These are phyloP conservation scores for Fringilla coelebs DNA, from an alignment of 2,797 vertebrate species.

Conservation along the genomic window DNA sequence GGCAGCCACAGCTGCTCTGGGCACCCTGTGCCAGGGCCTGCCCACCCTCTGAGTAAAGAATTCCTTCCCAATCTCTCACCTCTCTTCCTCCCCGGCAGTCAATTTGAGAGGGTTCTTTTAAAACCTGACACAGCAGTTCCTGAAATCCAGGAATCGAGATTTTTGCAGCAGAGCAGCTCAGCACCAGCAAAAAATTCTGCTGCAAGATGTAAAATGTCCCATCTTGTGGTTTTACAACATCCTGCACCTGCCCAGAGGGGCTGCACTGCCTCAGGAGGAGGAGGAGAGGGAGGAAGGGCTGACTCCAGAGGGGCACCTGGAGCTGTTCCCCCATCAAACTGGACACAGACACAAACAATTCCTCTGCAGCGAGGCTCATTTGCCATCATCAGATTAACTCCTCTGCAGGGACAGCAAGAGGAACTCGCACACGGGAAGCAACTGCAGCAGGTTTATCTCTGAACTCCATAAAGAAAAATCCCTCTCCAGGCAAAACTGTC, in stretches of 20 bases:
- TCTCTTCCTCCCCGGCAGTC: not conserved
- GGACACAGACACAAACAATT: not conserved
- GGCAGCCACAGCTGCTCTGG: not conserved
- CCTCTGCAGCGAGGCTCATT: not conserved
- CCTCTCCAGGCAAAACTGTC: not conserved
- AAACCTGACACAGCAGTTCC: not conserved
- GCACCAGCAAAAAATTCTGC: not conserved
- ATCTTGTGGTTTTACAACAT: not conserved
- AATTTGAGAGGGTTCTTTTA: not conserved
- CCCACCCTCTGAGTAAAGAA: fast-evolving
- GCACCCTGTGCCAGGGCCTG: not conserved
- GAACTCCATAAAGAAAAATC: not conserved
- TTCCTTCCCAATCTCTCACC: not conserved
- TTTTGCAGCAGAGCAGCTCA: not conserved
- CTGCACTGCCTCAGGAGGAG: not conserved
- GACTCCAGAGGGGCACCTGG: not conserved
- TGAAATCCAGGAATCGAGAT: not conserved
- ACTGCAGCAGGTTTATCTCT: not conserved
- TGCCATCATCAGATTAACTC: not conserved
- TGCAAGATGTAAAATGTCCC: not conserved
- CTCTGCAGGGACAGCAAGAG: not conserved
- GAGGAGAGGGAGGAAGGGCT: not conserved
- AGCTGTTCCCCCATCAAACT: not conserved
- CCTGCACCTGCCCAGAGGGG: not conserved
- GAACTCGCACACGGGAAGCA: not conserved